Conservation (phyloP, 2,888 invertebrate species). For the Loripinus fragilis region DNA sequence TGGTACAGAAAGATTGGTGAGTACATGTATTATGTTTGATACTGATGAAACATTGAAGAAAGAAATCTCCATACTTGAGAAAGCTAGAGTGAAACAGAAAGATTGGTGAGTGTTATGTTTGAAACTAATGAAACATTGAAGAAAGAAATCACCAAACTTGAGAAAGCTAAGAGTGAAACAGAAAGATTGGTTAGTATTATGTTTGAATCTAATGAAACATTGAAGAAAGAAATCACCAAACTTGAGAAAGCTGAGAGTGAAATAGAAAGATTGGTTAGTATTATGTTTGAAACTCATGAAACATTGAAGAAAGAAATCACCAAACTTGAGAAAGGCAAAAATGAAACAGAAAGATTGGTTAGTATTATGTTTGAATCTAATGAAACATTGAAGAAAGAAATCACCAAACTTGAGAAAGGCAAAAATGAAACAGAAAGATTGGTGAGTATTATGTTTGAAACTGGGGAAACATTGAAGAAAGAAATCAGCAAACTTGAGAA, state of each 20-base stretch:
- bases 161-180: constrained; percentile 69
- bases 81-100: neutral
- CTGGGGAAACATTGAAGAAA: no score
- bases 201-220: no score
- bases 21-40: constrained; percentile 54
- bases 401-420: no score
- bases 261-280: constrained; percentile 69
- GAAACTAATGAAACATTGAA: constrained; percentile 74
- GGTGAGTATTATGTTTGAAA: constrained; percentile 71
- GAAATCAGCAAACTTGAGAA: constrained; percentile 74
- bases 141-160: constrained; percentile 74
- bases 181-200: constrained; percentile 75
- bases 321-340: constrained; percentile 70
- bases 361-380: no score
- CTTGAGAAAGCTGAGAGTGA: neutral
- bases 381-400: no score
- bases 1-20: constrained; percentile 76
- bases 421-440: constrained; percentile 38
- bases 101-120: no score
- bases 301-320: constrained; percentile 76
- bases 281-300: no score
- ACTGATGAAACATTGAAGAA: neutral
- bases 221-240: no score
- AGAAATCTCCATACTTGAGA: neutral
- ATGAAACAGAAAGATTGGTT: no score